Evolutionary conservation across 2,888 invertebrate species (phyloP), one percentile per base, ranked within the genome.

Genomic region (Thereva unica): DNA sequence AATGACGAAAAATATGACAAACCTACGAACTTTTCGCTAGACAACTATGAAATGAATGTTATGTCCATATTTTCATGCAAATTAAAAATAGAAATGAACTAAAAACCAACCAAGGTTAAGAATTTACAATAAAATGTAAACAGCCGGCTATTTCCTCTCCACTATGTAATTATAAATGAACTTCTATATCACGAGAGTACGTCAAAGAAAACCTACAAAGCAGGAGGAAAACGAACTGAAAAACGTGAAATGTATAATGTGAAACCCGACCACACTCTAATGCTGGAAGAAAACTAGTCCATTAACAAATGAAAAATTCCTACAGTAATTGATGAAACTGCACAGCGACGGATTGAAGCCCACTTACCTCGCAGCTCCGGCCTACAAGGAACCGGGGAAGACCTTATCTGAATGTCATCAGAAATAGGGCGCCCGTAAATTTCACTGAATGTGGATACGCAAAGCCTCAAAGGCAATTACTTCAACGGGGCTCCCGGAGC

Each of bases 231-330:
- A n/a, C n/a, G n/a, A n/a, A n/a, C n/a, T n/a, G n/a, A n/a, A n/a
- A n/a, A n/a, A n/a, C n/a, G n/a, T 2, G 23, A n/a, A 47, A 47
- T 10, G 47, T 47, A n/a, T n/a, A 23, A 23, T 23, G 23, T 23
- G 23, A 23, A 23, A 47, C 12, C 47, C 47, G 5, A n/a, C 12
- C n/a, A 38, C 41, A 9, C 54, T 54, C 40, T 54, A 40, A 55
- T 37, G 23, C 44, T 55, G 38, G n/a, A n/a, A n/a, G n/a, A 4
- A n/a, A 4, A 54, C 54, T 57, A 59, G 45, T 59, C 57, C 47
- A 59, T 59, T 59, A 47, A 47, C 47, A 47, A 59, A 59, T 56
- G 44, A 59, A 41, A 37, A 56, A n/a, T 5, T 9, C n/a, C 12
- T 47, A 47, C 42, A 56, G 44, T 56, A 12, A 47, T 10, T 47